Evolutionary conservation across 2,797 vertebrate genomes (phyloP).

Genomic region (Urophycis tenuis): DNA sequence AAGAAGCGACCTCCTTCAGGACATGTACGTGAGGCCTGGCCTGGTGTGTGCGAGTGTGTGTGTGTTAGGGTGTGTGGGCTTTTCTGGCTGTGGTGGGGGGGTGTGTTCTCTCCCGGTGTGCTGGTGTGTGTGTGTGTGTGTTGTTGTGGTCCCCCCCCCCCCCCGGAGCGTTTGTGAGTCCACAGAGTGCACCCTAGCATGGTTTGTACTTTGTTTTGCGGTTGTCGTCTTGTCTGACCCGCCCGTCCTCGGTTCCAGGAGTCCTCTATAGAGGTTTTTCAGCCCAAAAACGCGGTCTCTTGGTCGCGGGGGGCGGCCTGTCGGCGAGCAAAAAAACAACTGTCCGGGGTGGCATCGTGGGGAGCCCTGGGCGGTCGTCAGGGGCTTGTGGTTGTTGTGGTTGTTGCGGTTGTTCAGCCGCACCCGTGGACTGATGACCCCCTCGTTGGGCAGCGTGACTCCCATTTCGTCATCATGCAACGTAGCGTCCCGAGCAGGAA

Average conservation of each 20-base stretch:
- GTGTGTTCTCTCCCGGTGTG: constrained; percentile 39
- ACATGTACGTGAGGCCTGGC: constrained; percentile 47
- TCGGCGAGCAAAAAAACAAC: background rate
- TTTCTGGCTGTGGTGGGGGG: constrained; percentile 25
- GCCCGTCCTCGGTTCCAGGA: background rate
- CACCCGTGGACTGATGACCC: no score
- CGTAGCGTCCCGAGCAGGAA: no score
- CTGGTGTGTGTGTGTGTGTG: constrained; percentile 29
- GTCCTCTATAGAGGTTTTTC: constrained; percentile 1
- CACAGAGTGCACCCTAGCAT: background rate
- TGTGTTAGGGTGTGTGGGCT: constrained; percentile 30
- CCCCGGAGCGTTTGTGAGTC: background rate
- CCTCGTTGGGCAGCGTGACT: no score
- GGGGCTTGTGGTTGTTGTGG: background rate
- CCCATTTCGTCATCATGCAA: no score
- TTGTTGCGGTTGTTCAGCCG: background rate
- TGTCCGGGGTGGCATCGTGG: background rate
- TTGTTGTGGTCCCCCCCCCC: background rate
- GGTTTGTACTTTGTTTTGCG: background rate
- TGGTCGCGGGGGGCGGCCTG: no score
- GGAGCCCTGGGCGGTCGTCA: background rate
- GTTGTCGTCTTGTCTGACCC: background rate
- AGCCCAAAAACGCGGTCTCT: no score
- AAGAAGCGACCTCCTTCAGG: constrained; percentile 27
- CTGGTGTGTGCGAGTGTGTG: constrained; percentile 36